Conservation (phyloP, 2,888 invertebrate genomes). For the Lasius fuliginosus region DNA sequence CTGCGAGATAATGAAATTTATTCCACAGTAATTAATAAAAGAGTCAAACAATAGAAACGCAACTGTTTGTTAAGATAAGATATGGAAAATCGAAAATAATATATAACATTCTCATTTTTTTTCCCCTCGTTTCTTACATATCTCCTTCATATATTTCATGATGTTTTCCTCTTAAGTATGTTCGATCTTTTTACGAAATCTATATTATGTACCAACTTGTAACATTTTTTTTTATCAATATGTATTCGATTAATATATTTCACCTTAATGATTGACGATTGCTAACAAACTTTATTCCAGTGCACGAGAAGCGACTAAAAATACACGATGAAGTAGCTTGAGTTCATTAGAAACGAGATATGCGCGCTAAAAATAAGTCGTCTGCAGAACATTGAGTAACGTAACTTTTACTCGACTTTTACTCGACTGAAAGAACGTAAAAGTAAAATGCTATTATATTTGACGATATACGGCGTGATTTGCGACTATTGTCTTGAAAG, state of each 20-base stretch:
- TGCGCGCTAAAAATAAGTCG: constrained; percentile 27
- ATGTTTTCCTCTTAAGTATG: background rate
- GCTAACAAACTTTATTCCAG: background rate
- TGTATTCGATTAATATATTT: background rate
- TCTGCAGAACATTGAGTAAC: background rate
- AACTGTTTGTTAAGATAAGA: background rate
- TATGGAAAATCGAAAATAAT: background rate
- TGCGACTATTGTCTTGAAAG: background rate
- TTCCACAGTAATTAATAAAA: background rate
- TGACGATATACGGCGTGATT: background rate
- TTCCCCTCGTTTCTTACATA: background rate
- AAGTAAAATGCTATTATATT: background rate
- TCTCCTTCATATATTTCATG: background rate
- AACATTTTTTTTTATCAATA: background rate
- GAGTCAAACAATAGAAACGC: background rate
- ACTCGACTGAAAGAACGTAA: constrained; percentile 10
- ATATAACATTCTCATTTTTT: background rate
- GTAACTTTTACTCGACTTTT: constrained; percentile 27
- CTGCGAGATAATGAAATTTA: background rate
- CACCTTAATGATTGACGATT: background rate
- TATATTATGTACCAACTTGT: background rate
- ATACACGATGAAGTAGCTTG: background rate
- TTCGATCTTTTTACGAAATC: constrained; percentile 2
- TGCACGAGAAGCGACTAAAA: constrained; percentile 14
- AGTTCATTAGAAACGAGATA: constrained; percentile 23